Evolutionary conservation across 2,797 vertebrate species (phyloP), one percentile per base, ranked within the genome.

Genomic region (Bradypodion ventrale): DNA sequence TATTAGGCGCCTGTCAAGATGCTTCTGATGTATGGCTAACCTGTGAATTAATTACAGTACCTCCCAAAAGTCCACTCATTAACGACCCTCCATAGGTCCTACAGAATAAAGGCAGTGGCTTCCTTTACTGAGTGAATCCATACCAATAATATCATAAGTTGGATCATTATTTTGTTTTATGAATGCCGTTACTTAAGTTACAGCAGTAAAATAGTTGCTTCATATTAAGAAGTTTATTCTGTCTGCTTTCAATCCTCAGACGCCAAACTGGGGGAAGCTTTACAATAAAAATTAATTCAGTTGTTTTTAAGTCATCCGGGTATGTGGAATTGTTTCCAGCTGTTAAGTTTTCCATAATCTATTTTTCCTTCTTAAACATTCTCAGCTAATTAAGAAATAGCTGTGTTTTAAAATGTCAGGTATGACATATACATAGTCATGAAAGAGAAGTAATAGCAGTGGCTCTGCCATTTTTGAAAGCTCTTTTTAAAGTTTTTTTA

Each of bases 351-450:
- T 95, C 95, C 94, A 93, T 94, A 95, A 93, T 90, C 88, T 89
- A 89, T 93, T 95, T 95, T 90, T 80, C 85, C 85, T 90, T 44
- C 87, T 93, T 85, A 89, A 91, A 89, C 89, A 89, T 44, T 83
- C 93, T 94, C 94, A 94, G 94, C 90, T 95, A 96, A 95, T 95
- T 96, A 92, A 94, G 96, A 95, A 92, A 94, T 89, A 92, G 90
- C 87, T 96, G 96, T 96, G 94, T 96, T 96, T 96, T 94, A 95
- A 96, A 96, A 95, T 93, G 94, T 95, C 95, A 95, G 93, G 93
- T 84, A 92, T 95, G 94, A 94, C 94, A 95, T 85, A 49, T 94
- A 93, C 89, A 89, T 92, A 93, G 93, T 88, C 92, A 93, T 94
- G 93, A 93, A 95, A 92, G 90, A 92, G 92, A 92, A 93, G 87